Percentiles rank a stretch among this genome's conserved stretches.
These are phyloP conservation scores for Cacoxenus indagator DNA, from an alignment of 2,888 invertebrate species.

Conservation along the genomic window DNA sequence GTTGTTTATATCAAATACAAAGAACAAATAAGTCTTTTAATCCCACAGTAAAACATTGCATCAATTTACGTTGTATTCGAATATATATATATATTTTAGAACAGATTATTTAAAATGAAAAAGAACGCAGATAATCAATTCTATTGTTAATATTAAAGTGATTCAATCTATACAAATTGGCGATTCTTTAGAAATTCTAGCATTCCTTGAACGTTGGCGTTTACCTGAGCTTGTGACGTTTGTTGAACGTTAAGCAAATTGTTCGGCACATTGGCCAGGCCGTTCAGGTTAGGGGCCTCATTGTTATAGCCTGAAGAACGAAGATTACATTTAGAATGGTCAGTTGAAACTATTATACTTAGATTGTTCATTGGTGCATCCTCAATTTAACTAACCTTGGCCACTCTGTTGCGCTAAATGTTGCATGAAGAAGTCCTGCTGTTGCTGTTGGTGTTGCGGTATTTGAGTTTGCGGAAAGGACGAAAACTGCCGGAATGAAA, in stretches of 20 bases:
- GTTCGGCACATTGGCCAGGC: conserved; percentile 63
- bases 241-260: conserved; percentile 65
- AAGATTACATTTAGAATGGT: neutral
- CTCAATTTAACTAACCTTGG: conserved; percentile 49
- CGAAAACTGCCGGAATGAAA: conserved; percentile 70
- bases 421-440: conserved; percentile 66
- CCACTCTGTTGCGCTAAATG: conserved; percentile 62
- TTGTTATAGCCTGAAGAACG: conserved; percentile 61
- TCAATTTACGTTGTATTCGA: conserved; percentile 2
- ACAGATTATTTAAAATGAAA: conserved; percentile 47
- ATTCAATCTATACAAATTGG: conserved; percentile 61
- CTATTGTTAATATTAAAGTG: conserved; percentile 34
- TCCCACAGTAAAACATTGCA: neutral
- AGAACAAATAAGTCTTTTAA: too few relatives aligned
- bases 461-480: conserved; percentile 67
- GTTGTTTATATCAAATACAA: too few relatives aligned
- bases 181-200: conserved; percentile 67
- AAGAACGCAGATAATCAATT: neutral
- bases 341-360: neutral
- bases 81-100: conserved; percentile 48
- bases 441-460: conserved; percentile 63
- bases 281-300: conserved; percentile 59
- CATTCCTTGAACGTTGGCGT: conserved; percentile 67
- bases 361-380: neutral
- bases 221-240: conserved; percentile 66